Conservation (phyloP, 2,888 invertebrate genomes). For the Ophion costatus region DNA sequence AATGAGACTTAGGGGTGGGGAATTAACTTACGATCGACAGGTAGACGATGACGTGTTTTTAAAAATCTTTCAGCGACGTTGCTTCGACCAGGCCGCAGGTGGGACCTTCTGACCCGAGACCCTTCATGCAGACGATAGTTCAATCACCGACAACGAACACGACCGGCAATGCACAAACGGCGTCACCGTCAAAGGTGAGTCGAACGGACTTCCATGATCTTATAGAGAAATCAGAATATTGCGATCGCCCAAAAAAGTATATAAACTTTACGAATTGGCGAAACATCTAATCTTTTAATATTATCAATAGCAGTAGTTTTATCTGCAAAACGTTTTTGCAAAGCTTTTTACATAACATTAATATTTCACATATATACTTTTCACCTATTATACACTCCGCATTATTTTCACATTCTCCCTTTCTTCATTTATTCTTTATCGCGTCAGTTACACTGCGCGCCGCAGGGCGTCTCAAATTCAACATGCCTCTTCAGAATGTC, state of each 20-base stretch:
- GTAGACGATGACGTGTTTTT: not conserved
- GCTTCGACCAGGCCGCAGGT: not conserved
- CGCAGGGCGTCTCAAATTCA: too few relatives aligned
- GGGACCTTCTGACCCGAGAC: not conserved
- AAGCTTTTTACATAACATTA: too few relatives aligned
- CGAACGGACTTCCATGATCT: not conserved
- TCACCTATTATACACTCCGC: too few relatives aligned
- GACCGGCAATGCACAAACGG: not conserved
- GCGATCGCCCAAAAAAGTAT: not conserved
- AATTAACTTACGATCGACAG: not conserved
- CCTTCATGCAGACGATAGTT: slow-evolving; percentile 29
- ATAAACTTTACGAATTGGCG: not conserved
- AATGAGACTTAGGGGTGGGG: not conserved
- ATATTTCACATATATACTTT: too few relatives aligned
- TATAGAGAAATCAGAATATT: not conserved
- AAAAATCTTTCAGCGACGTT: slow-evolving; percentile 11
- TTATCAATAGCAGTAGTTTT: too few relatives aligned
- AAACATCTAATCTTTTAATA: not conserved
- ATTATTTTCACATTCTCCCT: too few relatives aligned
- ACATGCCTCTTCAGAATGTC: too few relatives aligned
- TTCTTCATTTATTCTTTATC: too few relatives aligned
- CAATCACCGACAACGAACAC: not conserved
- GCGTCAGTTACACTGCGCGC: too few relatives aligned
- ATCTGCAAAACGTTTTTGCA: too few relatives aligned
- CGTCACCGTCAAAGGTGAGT: not conserved